A percentile compares a stretch with the other conserved stretches of the same genome.
Conservation (phyloP, 2,113 vertebrate species). For the Osmerus mordax region DNA sequence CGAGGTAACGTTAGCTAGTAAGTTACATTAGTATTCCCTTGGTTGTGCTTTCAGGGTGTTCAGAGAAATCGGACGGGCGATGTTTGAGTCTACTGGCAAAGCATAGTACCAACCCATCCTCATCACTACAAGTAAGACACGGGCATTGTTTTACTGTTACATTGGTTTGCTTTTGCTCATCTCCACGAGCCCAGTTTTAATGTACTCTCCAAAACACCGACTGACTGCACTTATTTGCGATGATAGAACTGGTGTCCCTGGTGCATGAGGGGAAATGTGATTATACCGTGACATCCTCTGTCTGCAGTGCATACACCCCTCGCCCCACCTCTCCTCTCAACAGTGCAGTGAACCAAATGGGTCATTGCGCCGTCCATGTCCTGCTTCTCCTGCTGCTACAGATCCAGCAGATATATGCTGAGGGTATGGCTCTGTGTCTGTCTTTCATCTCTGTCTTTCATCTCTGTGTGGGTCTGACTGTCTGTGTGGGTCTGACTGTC, state of each 20-base stretch:
- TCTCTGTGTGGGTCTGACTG: not conserved
- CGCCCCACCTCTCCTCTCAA: constrained; percentile 4
- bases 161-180: not conserved
- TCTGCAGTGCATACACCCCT: constrained; percentile 27
- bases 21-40: not conserved
- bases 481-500: not conserved
- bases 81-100: constrained; percentile 25
- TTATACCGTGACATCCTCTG: constrained; percentile 23
- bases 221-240: not conserved
- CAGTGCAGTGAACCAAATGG: constrained; percentile 75
- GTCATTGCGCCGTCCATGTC: constrained; percentile 57
- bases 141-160: too few relatives aligned
- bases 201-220: not conserved
- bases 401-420: constrained; percentile 56
- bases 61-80: constrained; percentile 5
- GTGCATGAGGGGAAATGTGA: constrained; percentile 37
- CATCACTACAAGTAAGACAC: constrained; percentile 41
- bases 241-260: not conserved
- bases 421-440: constrained; percentile 44
- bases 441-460: not conserved
- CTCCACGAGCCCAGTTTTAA: not conserved
- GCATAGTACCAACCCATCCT: constrained; percentile 21
- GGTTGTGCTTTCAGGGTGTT: constrained; percentile 20
- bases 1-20: too few relatives aligned
- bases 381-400: constrained; percentile 68